Evolutionary conservation across 1,140 invertebrate species (phyloP).

Genomic region (Helicorthomorpha holstii): DNA sequence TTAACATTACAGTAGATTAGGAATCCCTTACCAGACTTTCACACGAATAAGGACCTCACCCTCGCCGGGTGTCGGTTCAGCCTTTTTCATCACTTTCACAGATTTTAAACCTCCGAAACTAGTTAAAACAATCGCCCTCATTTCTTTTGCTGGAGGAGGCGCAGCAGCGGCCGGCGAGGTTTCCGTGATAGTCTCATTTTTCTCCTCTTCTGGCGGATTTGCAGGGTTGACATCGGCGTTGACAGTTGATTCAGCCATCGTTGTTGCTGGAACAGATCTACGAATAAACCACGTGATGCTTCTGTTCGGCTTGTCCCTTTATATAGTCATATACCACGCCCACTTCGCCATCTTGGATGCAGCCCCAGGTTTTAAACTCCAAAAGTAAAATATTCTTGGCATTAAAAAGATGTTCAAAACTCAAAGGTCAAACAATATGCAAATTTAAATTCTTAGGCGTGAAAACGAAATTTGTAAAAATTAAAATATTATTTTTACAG

Average conservation of each 20-base stretch:
- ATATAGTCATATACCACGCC: no score
- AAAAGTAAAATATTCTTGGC: no score
- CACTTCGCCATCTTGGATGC: no score
- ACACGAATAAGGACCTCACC: constrained; percentile 67
- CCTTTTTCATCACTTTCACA: constrained; percentile 60
- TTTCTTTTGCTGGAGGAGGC: constrained; percentile 46
- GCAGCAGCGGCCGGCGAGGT: constrained; percentile 3
- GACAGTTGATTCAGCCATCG: not conserved
- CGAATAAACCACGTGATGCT: no score
- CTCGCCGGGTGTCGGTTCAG: constrained; percentile 49
- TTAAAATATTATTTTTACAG: no score
- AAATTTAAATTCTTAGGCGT: no score
- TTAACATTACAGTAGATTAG: not conserved
- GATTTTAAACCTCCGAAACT: constrained; percentile 68
- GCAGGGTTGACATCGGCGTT: not conserved
- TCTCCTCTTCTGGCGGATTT: not conserved
- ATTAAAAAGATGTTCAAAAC: no score
- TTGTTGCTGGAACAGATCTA: no score
- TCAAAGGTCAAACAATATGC: no score
- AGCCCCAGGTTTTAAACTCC: no score
- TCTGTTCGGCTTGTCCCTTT: no score
- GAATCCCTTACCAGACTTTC: constrained; percentile 57
- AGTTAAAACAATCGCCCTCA: constrained; percentile 61
- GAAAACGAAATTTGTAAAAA: no score
- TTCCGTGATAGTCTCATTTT: constrained; percentile 23